Conservation (phyloP, 2,113 vertebrate genomes). For the Atractosteus spatula region DNA sequence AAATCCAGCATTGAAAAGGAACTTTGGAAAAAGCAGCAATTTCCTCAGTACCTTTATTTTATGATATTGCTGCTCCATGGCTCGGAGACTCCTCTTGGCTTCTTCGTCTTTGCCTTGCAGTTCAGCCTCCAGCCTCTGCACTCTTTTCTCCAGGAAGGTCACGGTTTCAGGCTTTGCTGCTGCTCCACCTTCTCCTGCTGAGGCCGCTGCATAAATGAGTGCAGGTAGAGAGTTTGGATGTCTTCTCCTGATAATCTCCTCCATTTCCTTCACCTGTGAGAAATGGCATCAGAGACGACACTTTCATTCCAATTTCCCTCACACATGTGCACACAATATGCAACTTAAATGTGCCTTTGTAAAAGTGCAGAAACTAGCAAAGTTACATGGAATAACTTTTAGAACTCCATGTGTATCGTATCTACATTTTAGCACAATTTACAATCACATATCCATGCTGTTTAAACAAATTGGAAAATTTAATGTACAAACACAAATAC, state of each 20-base stretch:
- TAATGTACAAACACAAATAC: too few relatives aligned
- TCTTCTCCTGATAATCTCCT: slow-evolving; percentile 78
- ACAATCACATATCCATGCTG: too few relatives aligned
- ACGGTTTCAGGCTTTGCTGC: slow-evolving; percentile 52
- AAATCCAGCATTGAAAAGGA: too few relatives aligned
- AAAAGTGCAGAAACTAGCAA: too few relatives aligned
- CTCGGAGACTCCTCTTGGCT: slow-evolving; percentile 79
- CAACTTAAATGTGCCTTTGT: too few relatives aligned
- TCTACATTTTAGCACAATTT: too few relatives aligned
- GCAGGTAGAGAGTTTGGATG: slow-evolving; percentile 89
- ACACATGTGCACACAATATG: not conserved
- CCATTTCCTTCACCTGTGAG: slow-evolving; percentile 87
- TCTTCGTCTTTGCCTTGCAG: slow-evolving; percentile 86
- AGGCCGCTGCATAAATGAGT: slow-evolving; percentile 82
- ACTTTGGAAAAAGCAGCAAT: too few relatives aligned
- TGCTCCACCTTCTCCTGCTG: slow-evolving; percentile 41
- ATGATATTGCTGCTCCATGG: slow-evolving; percentile 90
- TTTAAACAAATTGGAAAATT: too few relatives aligned
- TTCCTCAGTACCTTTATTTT: slow-evolving; percentile 75
- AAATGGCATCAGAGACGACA: slow-evolving; percentile 23
- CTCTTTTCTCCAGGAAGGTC: slow-evolving; percentile 77
- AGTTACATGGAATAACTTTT: too few relatives aligned
- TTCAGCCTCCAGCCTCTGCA: slow-evolving; percentile 83
- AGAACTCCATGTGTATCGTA: too few relatives aligned
- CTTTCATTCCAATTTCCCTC: too few relatives aligned